Conservation (phyloP, 2,888 invertebrate species). For the Liodrosophila aerea region DNA sequence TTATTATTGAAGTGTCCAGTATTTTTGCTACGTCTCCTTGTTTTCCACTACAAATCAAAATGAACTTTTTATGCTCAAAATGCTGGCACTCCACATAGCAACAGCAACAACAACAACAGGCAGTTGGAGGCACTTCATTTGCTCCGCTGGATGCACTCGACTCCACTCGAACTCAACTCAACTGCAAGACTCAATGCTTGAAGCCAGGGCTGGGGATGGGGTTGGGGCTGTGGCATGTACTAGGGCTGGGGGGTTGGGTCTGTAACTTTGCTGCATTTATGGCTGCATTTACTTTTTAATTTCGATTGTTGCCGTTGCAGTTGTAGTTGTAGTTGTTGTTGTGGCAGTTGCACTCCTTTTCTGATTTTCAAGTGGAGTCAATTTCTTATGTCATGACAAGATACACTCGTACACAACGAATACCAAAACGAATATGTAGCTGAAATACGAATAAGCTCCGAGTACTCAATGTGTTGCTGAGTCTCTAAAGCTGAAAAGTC, state of each 20-base stretch:
- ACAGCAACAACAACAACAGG: slow-evolving; percentile 9
- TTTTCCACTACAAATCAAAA: slow-evolving; percentile 63
- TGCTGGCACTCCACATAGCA: slow-evolving; percentile 26
- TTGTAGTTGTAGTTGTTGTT: slow-evolving; percentile 37
- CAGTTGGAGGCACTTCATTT: slow-evolving; percentile 62
- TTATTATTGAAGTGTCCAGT: slow-evolving; percentile 40
- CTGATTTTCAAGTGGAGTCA: slow-evolving; percentile 77
- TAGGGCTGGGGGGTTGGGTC: slow-evolving; percentile 21
- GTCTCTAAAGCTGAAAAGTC: slow-evolving; percentile 45
- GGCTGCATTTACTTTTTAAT: slow-evolving; percentile 74
- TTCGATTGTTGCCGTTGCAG: slow-evolving; percentile 60
- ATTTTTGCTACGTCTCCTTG: slow-evolving; percentile 24
- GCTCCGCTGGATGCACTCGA: slow-evolving; percentile 48
- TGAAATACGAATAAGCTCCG: slow-evolving; percentile 28
- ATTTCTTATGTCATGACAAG: slow-evolving; percentile 76
- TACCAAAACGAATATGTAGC: slow-evolving; percentile 30
- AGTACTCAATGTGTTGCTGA: slow-evolving; percentile 2
- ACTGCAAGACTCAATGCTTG: slow-evolving; percentile 24
- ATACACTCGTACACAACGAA: slow-evolving; percentile 45
- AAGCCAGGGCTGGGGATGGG: slow-evolving; percentile 18
- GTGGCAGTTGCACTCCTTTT: slow-evolving; percentile 63
- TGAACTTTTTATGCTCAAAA: slow-evolving; percentile 55
- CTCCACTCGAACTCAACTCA: slow-evolving; percentile 7
- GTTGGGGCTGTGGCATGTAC: slow-evolving; percentile 6
- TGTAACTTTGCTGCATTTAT: slow-evolving; percentile 59